phyloP scores from a whole-genome alignment of 2,888 invertebrate species.

The Aproaerema taeniolella region DNA sequence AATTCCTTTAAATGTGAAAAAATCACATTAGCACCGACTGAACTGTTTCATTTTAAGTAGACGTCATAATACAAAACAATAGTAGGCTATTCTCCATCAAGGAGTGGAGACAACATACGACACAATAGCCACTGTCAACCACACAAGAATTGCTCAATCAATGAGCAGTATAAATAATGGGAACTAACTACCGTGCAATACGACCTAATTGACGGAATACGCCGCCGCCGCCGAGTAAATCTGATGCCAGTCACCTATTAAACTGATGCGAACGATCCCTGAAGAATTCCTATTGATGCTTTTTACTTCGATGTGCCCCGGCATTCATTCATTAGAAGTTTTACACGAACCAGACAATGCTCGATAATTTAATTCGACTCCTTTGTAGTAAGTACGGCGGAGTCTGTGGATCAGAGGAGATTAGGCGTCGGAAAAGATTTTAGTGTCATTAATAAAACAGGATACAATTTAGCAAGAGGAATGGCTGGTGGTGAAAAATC shows the following conservation, averaged over 20 bases:
- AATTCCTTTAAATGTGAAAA: too few species aligned
- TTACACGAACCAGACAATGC: background rate
- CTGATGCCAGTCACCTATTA: constrained; percentile 54
- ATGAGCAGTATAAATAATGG: constrained; percentile 50
- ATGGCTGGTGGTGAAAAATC: constrained; percentile 23
- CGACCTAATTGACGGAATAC: constrained; percentile 58
- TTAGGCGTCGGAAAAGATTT: constrained; percentile 3
- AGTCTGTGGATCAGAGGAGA: too few species aligned
- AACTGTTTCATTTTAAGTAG: too few species aligned
- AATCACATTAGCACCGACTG: too few species aligned
- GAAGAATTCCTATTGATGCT: constrained; percentile 15
- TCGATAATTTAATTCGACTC: background rate
- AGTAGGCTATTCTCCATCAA: background rate
- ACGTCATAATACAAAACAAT: background rate
- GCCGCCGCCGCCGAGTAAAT: constrained; percentile 41
- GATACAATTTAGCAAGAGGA: constrained; percentile 6
- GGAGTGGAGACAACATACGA: constrained; percentile 1
- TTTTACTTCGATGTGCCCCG: constrained; percentile 18
- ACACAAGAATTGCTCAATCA: constrained; percentile 44
- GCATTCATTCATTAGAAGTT: constrained; percentile 14
- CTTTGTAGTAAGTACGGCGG: background rate
- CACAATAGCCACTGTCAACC: constrained; percentile 24
- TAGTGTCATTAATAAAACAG: constrained; percentile 6
- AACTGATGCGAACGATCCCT: constrained; percentile 43
- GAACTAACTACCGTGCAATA: constrained; percentile 42